Base-by-base conservation (phyloP, 2,113 vertebrate species). In the Sinocyclocheilus grahami region DNA sequence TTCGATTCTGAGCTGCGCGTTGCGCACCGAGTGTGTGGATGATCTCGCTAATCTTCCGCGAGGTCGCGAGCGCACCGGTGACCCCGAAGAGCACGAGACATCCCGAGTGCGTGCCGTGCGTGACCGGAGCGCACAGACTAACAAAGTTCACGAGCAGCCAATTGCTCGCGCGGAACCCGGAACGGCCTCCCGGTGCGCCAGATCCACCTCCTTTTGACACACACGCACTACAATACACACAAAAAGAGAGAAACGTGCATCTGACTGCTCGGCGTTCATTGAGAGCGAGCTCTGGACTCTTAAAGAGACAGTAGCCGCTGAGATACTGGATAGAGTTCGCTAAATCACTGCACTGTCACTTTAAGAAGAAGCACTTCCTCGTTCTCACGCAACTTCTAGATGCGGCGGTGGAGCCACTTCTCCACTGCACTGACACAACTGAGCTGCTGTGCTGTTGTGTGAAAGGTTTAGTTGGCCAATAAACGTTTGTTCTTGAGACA, bases 81-180 rank as follows among this genome's bases (percentile, higher is more conserved):
- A 42, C 16, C 88, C 3, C 78, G 67, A 11, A 33, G 55, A 86
- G 72, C 88, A 4, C 80, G 71, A 85, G 87, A 83, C 90, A 88
- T 87, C 77, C 33, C 39, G 55, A 24, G 33, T 37, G 55, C 76
- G 62, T 60, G 80, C 60, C 46, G 62, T 60, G 80, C 60, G 88
- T 77, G 72, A 27, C 7, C 37, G 10, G 30, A 27, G 53, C 39
- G 58, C 65, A 84, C 55, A 5, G 76, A 86, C 33, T 60, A 58
- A 81, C n/a, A 84, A 87, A 85, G 82, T 87, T 82, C 89, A 88
- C 77, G 62, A 9, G 58, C 90, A 93, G 89, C 94, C 95, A 95
- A 94, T 95, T 87, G 88, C 75, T 80, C 14, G 39, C 33, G 89
- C 33, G 89, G 74, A 88, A 74, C 33, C 48, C 11, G 92, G 92